Conservation (phyloP, 2,888 invertebrate species). For the Disparrhopalites patrizii region DNA sequence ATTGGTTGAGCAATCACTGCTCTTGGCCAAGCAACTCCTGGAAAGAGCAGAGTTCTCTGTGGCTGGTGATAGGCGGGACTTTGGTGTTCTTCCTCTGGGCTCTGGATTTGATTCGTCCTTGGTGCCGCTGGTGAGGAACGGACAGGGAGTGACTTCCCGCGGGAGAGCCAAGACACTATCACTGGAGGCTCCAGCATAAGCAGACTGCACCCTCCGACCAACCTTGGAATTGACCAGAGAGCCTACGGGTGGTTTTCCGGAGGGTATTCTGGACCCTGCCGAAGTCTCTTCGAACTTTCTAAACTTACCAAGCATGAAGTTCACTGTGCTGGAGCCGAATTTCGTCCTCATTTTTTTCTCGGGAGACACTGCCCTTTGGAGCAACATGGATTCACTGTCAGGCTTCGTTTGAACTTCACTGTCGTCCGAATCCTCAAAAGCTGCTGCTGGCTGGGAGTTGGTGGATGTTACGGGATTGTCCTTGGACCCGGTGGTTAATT, state of each 20-base stretch:
- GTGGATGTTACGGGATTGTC: not conserved
- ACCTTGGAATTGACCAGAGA: slow-evolving; percentile 17
- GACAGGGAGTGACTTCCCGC: not conserved
- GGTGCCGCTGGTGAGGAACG: not conserved
- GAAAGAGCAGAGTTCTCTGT: too few relatives aligned
- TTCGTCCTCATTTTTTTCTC: slow-evolving; percentile 41
- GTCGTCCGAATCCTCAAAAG: not conserved
- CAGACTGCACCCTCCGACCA: slow-evolving; percentile 47
- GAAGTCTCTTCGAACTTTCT: slow-evolving; percentile 56
- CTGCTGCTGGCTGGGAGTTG: not conserved
- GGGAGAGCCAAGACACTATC: slow-evolving; percentile 47
- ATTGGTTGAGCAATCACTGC: too few relatives aligned
- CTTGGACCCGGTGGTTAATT: slow-evolving; percentile 52
- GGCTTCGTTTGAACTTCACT: not conserved
- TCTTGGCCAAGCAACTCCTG: too few relatives aligned
- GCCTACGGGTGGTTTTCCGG: slow-evolving; percentile 37
- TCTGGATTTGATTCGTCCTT: not conserved
- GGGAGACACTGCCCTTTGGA: slow-evolving; percentile 44
- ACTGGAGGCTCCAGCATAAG: slow-evolving; percentile 48
- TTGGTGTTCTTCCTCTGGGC: not conserved
- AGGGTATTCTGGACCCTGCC: slow-evolving; percentile 30
- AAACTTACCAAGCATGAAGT: slow-evolving; percentile 71
- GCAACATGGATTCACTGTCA: slow-evolving; percentile 39
- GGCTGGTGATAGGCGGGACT: not conserved
- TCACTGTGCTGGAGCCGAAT: slow-evolving; percentile 61